Evolutionary conservation across 2,113 vertebrate genomes (phyloP).

Genomic region (Clarias magur): DNA sequence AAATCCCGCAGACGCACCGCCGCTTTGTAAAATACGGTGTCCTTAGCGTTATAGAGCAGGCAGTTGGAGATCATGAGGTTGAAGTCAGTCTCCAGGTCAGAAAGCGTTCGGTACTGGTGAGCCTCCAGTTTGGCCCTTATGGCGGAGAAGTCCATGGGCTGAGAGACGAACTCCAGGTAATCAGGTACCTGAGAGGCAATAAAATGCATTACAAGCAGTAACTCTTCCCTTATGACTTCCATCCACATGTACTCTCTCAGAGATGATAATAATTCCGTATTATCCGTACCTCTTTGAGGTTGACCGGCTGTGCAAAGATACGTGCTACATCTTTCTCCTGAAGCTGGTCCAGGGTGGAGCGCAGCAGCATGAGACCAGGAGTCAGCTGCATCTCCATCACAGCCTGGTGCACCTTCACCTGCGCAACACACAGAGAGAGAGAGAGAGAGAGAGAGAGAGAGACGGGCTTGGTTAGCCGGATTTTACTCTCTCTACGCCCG

Average conservation of each 20-base stretch:
- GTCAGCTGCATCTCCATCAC: constrained; percentile 90
- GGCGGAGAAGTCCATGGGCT: constrained; percentile 98
- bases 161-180: constrained; percentile 95
- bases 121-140: constrained; percentile 92
- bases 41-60: constrained; percentile 95
- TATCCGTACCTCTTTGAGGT: constrained; percentile 83
- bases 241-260: background rate
- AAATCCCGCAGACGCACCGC: constrained; percentile 88
- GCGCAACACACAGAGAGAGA: constrained; percentile 4
- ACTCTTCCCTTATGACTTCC: background rate
- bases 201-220: background rate
- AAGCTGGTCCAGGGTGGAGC: constrained; percentile 89
- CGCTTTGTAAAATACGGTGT: constrained; percentile 94
- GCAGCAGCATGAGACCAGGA: constrained; percentile 86
- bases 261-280: background rate
- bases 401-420: constrained; percentile 94
- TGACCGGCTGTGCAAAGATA: constrained; percentile 90
- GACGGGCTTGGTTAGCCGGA: background rate
- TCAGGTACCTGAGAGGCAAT: constrained; percentile 87
- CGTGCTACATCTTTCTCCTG: constrained; percentile 92
- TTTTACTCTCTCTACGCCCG: background rate
- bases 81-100: constrained; percentile 94
- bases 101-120: constrained; percentile 86
- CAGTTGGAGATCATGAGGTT: constrained; percentile 98
- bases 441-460: background rate